A percentile compares a stretch with the other conserved stretches of the same genome.
Conservation (phyloP, 1,140 invertebrate species). For the Orchesella cincta region DNA sequence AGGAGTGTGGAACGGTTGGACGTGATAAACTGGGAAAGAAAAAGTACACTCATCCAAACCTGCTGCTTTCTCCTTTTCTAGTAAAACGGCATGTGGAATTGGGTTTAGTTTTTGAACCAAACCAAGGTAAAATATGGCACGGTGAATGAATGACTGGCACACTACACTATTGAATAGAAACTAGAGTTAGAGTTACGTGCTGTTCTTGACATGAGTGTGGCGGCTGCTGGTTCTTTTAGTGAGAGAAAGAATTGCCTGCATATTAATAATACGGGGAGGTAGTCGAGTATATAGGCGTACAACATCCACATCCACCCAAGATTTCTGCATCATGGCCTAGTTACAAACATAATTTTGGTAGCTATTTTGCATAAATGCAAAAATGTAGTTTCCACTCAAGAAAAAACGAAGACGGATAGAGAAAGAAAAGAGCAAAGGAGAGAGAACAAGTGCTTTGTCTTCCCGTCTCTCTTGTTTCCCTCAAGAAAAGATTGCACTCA, state of each 20-base stretch:
- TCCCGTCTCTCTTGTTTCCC: neutral
- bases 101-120: no score
- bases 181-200: neutral
- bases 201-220: neutral
- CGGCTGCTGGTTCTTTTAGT: neutral
- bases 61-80: no score
- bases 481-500: neutral
- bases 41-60: neutral
- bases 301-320: neutral
- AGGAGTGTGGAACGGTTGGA: neutral
- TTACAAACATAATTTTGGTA: neutral
- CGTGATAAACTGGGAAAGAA: neutral
- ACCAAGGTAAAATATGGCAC: no score
- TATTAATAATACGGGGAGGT: no score
- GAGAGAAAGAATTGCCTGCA: no score
- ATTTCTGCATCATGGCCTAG: neutral
- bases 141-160: no score
- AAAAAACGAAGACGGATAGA: neutral
- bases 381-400: constrained; percentile 8
- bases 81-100: no score
- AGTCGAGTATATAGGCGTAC: neutral
- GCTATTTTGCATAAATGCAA: constrained; percentile 9
- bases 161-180: neutral
- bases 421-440: neutral
- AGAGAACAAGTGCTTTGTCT: constrained; percentile 3